Base-by-base conservation (phyloP, 2,888 invertebrate genomes). In the Ormyrus rosae region DNA sequence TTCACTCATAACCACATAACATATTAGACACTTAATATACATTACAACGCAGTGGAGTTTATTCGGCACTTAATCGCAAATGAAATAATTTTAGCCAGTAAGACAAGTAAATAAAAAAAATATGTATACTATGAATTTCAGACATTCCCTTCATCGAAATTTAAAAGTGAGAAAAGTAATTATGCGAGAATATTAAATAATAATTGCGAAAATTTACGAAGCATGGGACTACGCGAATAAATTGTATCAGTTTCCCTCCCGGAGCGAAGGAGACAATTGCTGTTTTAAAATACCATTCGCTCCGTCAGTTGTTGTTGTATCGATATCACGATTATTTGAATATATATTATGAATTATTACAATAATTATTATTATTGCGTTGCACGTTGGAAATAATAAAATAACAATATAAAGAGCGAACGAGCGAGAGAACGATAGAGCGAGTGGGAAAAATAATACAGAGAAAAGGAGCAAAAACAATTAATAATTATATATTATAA, bases 401-500 rank as follows among this genome's bases (percentile, higher is more conserved):
- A 83, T 70, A 73, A 73, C 81, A 80, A 82, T 78, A 80, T 76
- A 83, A 80, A 68, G 79, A 84, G 68, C 58, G 73, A 73, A 72
- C 76, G 78, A 55, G 58, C 79, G 80, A 79, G 80, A 81, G 77
- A 78, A 71, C 72, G 80, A 83, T 70, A 81, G 80, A 80, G 68
- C 73, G 82, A 82, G 68, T 67, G 78, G 69, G 50, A 68, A 74
- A 80, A 80, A 75, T 64, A 78, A 68, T 80, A 51, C 81, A 82
- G 58, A 84, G 81, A 80, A 83, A 84, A 85, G 79, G 68, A 72
- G 78, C 80, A 85, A 84, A 83, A 86, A 85, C 86, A 86, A 84
- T 86, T 85, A 85, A 86, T 87, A 85, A 86, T 86, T 87, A 87
- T 85, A 86, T 82, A 86, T 86, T 82, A 82, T 82, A 82, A 82